Evolutionary conservation across 2,888 invertebrate species (phyloP), one percentile per base, ranked within the genome.

Genomic region (Matsumyia berberina): DNA sequence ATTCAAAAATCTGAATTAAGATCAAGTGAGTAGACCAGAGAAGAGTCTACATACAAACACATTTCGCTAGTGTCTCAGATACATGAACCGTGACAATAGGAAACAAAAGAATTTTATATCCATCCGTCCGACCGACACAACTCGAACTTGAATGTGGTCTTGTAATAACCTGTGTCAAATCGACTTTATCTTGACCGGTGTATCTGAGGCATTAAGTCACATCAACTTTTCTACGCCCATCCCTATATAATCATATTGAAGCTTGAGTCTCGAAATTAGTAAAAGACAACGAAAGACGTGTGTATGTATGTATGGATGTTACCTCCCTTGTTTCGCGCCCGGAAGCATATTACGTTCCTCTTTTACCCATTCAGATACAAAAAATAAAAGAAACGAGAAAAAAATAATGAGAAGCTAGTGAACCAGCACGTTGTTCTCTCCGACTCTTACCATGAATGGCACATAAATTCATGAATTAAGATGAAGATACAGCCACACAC

Each of bases 401-500:
- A 33, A 7, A 42, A 33, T 53, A 53, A 66, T 44, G 58, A 33
- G 58, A 69, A 72, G 72, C 76, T 66, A 53, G 64, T 44, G 58
- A 69, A 70, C 49, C 76, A 81, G 77, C 64, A 85, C 64, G 85
- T 79, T 76, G 29, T 64, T 44, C 79, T 44, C 79, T 29, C 55
- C 55, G 53, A 5, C 44, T n/a, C n/a, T 31, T 49, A 62, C 69
- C 67, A 76, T 83, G 79, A 86, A 86, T 86, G 72, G 81, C 86
- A 86, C 77, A 86, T 81, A 86, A 86, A 77, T 86, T 81, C 67
- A 81, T 86, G 86, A 86, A 86, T 86, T 81, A 81, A 86, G 86
- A 81, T 80, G 66, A 67, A 81, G 85, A 85, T 80, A 88, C 88
- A 88, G 88, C 88, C 88, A 88, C 88, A 88, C 88, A 87, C 87